phyloP scores from a whole-genome alignment of 2,113 vertebrate genomes.

The Rallus limicola region DNA sequence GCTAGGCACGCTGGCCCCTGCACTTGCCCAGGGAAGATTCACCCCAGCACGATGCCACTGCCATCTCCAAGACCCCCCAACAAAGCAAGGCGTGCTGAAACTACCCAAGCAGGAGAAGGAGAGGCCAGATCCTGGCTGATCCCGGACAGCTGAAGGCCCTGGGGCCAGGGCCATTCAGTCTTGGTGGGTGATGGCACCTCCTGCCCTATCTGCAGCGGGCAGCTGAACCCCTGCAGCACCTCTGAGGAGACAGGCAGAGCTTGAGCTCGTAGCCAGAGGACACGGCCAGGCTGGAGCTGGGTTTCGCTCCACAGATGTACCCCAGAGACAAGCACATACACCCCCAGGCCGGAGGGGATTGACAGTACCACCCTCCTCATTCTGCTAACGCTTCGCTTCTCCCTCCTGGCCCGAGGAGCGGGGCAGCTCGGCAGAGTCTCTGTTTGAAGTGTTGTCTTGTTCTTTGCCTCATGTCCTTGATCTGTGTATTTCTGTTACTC shows the following conservation, averaged over 20 bases:
- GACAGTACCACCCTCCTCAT: fast-evolving
- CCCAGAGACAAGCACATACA: neutral
- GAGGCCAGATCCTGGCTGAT: neutral
- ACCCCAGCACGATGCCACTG: fast-evolving
- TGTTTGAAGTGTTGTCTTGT: constrained; percentile 10
- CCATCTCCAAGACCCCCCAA: neutral
- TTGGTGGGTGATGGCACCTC: neutral
- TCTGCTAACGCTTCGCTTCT: fast-evolving
- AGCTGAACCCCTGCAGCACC: neutral
- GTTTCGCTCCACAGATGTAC: neutral
- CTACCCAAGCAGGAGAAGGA: neutral
- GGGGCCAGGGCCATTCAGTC: neutral
- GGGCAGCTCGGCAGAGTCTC: neutral
- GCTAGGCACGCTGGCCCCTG: fast-evolving
- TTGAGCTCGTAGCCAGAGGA: neutral
- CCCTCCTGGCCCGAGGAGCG: neutral
- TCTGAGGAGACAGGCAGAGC: neutral
- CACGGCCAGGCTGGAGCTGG: fast-evolving
- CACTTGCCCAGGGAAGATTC: fast-evolving
- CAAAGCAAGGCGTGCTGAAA: neutral
- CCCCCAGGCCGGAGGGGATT: neutral
- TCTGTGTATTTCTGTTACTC: constrained; percentile 82
- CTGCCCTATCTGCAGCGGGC: neutral
- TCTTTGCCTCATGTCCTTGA: constrained; percentile 73
- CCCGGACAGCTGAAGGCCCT: constrained; percentile 14